Conservation (phyloP, 2,888 invertebrate genomes). For the Sceliomorpha sp. region DNA sequence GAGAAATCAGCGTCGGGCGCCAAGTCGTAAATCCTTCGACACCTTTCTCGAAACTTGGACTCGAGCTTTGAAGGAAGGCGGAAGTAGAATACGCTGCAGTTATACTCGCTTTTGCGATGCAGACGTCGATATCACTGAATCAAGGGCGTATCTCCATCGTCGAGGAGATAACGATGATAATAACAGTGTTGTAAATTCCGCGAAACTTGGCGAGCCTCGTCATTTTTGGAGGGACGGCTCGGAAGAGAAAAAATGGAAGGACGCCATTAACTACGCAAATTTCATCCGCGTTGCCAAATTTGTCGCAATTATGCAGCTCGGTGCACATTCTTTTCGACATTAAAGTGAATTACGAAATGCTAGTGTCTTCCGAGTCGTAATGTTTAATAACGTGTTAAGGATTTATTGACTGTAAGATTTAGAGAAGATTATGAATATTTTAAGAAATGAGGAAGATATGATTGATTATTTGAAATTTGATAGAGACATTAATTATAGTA, state of each 20-base stretch:
- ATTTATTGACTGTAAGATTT: no score
- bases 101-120: constrained; percentile 7
- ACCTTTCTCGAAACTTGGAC: constrained; percentile 45
- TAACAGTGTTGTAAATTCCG: constrained; percentile 36
- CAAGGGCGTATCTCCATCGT: constrained; percentile 10
- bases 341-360: no score
- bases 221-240: no score
- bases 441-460: no score
- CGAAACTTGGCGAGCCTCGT: constrained; percentile 19
- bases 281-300: constrained; percentile 23
- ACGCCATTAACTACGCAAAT: constrained; percentile 1
- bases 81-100: constrained; percentile 15
- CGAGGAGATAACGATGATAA: constrained; percentile 15
- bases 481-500: no score
- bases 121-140: constrained; percentile 13
- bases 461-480: no score
- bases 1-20: constrained; percentile 59
- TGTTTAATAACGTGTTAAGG: no score
- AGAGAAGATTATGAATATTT: no score
- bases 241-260: not conserved
- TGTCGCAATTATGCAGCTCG: constrained; percentile 12
- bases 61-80: constrained; percentile 22
- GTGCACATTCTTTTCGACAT: constrained; percentile 32
- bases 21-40: constrained; percentile 61
- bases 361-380: no score